Evolutionary conservation across 2,888 invertebrate genomes (phyloP).

Genomic region (Flexamia atlantica): DNA sequence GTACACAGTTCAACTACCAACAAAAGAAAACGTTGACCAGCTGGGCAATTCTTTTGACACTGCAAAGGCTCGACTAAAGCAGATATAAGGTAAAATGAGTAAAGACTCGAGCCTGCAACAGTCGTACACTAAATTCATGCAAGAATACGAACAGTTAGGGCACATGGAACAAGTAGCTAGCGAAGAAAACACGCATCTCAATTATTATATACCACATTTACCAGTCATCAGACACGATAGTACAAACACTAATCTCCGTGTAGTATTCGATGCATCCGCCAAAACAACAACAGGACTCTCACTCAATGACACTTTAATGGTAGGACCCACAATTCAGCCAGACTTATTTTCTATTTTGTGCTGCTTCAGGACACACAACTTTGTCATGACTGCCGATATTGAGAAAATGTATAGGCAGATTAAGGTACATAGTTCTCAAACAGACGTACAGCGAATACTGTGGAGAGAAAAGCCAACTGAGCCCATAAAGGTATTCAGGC

Average conservation of each 20-base stretch:
- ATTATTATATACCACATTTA: background rate
- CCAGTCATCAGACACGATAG: background rate
- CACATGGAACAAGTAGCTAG: too few relatives aligned
- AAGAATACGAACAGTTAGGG: too few relatives aligned
- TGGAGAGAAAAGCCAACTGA: background rate
- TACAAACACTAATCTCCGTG: background rate
- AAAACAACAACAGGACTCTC: too few relatives aligned
- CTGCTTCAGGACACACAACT: background rate
- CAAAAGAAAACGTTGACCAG: too few relatives aligned
- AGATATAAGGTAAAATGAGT: too few relatives aligned
- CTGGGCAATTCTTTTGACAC: too few relatives aligned
- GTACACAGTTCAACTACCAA: too few relatives aligned
- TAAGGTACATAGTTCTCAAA: background rate
- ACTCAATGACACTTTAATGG: background rate
- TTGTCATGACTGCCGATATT: background rate
- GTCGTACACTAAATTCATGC: too few relatives aligned
- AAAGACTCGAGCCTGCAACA: too few relatives aligned
- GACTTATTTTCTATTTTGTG: background rate
- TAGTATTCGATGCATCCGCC: background rate
- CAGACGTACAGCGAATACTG: background rate
- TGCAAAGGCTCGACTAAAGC: too few relatives aligned
- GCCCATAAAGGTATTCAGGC: background rate
- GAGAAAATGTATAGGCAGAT: background rate
- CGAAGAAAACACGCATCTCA: too few relatives aligned
- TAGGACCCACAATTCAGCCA: background rate